Conservation (phyloP, 2,888 invertebrate species). For the Cheilosia vernalis region DNA sequence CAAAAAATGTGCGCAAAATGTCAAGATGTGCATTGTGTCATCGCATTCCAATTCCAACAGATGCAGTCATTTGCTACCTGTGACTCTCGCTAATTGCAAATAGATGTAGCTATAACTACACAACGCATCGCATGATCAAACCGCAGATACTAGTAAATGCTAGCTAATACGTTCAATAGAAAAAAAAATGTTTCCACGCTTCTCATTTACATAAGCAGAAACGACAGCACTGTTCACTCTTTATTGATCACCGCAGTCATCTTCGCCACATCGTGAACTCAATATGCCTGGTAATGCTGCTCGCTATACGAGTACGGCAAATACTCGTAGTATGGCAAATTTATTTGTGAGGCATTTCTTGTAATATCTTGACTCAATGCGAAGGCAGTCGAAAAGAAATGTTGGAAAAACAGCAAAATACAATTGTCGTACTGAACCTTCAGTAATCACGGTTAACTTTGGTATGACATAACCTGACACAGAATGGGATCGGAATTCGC, state of each 20-base stretch:
- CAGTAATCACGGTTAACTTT: constrained; percentile 51
- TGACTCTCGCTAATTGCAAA: constrained; percentile 3
- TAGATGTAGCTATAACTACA: neutral
- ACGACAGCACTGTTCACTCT: constrained; percentile 9
- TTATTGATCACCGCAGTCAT: constrained; percentile 51
- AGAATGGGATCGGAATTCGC: constrained; percentile 41
- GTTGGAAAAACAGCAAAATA: neutral
- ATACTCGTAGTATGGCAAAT: constrained; percentile 20
- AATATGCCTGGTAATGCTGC: constrained; percentile 31
- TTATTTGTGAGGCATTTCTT: constrained; percentile 14
- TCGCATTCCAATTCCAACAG: constrained; percentile 32
- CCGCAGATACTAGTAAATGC: neutral
- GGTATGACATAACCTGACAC: constrained; percentile 54
- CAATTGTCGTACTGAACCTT: constrained; percentile 19
- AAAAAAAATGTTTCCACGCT: constrained; percentile 19
- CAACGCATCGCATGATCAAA: constrained; percentile 6
- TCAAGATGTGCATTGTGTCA: constrained; percentile 22
- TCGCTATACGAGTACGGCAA: constrained; percentile 6
- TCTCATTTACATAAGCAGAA: constrained; percentile 46
- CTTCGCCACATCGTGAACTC: constrained; percentile 42
- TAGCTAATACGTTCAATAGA: constrained; percentile 4
- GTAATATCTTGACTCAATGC: constrained; percentile 4
- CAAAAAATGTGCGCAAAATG: too few species aligned
- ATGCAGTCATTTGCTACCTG: constrained; percentile 11
- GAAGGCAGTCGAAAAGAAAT: neutral